Evolutionary conservation across 1,140 invertebrate genomes (phyloP), one percentile per base, ranked within the genome.

Genomic region (Drosophila trapezifrons): DNA sequence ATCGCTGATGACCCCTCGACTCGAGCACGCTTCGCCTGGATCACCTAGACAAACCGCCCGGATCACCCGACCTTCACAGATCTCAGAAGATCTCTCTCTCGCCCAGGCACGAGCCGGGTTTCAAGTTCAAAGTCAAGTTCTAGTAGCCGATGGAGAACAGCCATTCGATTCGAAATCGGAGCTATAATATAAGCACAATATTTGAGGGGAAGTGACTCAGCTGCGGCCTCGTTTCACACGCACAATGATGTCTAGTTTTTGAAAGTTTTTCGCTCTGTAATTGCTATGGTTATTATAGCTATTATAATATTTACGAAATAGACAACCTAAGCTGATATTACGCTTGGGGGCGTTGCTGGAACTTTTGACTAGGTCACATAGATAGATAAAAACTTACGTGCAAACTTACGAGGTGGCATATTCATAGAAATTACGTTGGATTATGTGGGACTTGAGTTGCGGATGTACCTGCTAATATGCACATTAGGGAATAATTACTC

Each of bases 401-500:
- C 73, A 51, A 32, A 32, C 29, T 32, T 32, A 32, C 29, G 9
- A 35, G 35, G 38, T 57, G 43, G 22, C 74, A 64, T 18, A n/a
- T 37, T 10, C 4, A 37, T 38, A 35, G 18, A 42, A 15, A 29
- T 54, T 38, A 54, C 29, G 27, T 18, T 58, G 46, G 47, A 56
- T 66, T 58, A 59, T 46, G 52, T 52, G 52, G 47, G n/a, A 42
- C 49, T 43, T 63, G 12, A 17, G 35, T 38, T 18, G 37, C 51
- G 43, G 42, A 55, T 57, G 72, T 12, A 97, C 97, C 89, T 97
- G 94, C 92, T 98, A 97, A 25, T 98, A 98, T 27, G 98, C 99
- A 91, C 98, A 98, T 93, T 99, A 98, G 10, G 98, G 97, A 93
- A 98, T 98, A 91, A 94, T 95, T 10, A 98, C 27, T 22, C n/a